Conservation (phyloP, 2,797 vertebrate genomes). For the Echiichthys vipera region DNA sequence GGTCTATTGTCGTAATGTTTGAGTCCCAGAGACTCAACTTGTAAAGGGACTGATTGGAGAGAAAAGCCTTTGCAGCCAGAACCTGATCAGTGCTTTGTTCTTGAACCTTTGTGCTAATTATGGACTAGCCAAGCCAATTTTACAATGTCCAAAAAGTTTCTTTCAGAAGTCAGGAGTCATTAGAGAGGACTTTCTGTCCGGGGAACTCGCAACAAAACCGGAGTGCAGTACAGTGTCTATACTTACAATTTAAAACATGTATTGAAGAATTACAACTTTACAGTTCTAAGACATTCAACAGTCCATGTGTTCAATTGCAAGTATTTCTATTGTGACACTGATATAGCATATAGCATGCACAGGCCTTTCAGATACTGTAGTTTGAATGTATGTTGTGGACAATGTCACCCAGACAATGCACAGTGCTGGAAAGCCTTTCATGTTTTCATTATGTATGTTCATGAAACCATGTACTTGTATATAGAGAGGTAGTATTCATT, state of each 20-base stretch:
- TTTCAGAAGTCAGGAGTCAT: conserved; percentile 6
- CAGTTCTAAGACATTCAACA: not conserved
- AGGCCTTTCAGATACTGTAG: not conserved
- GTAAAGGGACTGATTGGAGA: conserved; percentile 23
- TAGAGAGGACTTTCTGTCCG: not conserved
- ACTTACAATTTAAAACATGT: not conserved
- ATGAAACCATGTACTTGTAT: conserved; percentile 15
- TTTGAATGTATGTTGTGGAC: not conserved
- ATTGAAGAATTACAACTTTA: not conserved
- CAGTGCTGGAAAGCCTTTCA: not conserved
- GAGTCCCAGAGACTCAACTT: conserved; percentile 6
- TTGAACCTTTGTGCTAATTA: conserved; percentile 24
- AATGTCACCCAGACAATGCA: not conserved
- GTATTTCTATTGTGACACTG: not conserved
- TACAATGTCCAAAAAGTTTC: not conserved
- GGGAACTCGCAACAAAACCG: not conserved
- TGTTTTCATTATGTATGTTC: conserved; percentile 3
- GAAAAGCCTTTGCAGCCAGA: conserved; percentile 11
- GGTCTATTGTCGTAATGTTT: conserved; percentile 10
- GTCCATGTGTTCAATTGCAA: not conserved
- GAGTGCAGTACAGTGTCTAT: not conserved
- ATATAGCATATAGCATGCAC: not conserved
- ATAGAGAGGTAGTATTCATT: conserved; percentile 30
- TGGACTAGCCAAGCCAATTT: conserved; percentile 22
- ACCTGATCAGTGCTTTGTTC: not conserved